Evolutionary conservation across 2,797 vertebrate species (phyloP).

Genomic region (Pogonophryne albipinna): DNA sequence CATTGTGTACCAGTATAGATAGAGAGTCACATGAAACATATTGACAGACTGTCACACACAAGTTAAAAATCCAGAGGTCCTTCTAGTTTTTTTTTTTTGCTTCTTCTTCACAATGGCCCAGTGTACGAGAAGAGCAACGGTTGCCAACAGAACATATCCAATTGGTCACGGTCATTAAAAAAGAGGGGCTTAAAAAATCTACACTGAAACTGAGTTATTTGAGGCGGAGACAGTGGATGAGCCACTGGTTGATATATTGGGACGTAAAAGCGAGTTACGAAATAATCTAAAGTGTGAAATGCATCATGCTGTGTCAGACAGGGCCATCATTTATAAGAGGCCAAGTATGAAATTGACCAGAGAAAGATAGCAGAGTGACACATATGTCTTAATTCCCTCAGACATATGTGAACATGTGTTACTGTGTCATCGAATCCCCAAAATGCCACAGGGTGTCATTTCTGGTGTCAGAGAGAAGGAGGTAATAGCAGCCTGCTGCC

Average conservation of each 20-base stretch:
- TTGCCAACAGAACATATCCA: slow-evolving; percentile 85
- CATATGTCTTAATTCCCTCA: slow-evolving; percentile 67
- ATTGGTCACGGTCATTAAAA: slow-evolving; percentile 81
- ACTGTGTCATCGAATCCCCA: slow-evolving; percentile 68
- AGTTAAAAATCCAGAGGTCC: slow-evolving; percentile 53
- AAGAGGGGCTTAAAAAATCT: slow-evolving; percentile 78
- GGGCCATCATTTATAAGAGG: slow-evolving; percentile 54
- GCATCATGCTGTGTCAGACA: slow-evolving; percentile 65
- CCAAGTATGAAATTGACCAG: slow-evolving; percentile 59
- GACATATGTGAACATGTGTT: slow-evolving; percentile 80
- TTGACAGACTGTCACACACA: slow-evolving; percentile 61
- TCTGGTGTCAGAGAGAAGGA: slow-evolving; percentile 42
- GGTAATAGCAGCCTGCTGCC: slow-evolving; percentile 64
- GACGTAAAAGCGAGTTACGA: slow-evolving; percentile 77
- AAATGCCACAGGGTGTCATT: slow-evolving; percentile 65
- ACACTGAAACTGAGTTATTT: slow-evolving; percentile 79
- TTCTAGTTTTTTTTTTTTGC: slow-evolving; percentile 32
- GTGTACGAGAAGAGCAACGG: slow-evolving; percentile 70
- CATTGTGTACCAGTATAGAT: slow-evolving; percentile 13
- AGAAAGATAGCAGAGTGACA: slow-evolving; percentile 58
- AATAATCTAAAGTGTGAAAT: slow-evolving; percentile 70
- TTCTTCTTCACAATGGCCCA: slow-evolving; percentile 76
- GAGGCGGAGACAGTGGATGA: slow-evolving; percentile 38
- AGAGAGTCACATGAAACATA: slow-evolving; percentile 65
- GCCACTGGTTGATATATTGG: slow-evolving; percentile 79